These are phyloP conservation scores for Chrysomela aeneicollis DNA, from an alignment of 2,888 invertebrate genomes.

Conservation along the genomic window DNA sequence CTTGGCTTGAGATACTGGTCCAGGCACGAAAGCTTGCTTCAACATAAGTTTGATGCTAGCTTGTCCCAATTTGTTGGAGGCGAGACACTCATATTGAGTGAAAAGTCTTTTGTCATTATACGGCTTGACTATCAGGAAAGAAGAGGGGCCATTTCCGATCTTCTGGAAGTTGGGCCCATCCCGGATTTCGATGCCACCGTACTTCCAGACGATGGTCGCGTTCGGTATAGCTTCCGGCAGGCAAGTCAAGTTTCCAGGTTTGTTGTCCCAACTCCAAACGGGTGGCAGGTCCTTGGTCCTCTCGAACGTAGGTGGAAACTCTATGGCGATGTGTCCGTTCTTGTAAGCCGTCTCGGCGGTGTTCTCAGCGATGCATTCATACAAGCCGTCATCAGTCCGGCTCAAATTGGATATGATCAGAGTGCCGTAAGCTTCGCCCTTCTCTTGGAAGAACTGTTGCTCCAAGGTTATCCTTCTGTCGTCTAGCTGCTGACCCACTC, in stretches of 20 bases:
- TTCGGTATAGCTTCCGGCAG: constrained; percentile 88
- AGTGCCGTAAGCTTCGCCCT: constrained; percentile 70
- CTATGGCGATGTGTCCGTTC: constrained; percentile 84
- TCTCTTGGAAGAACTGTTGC: constrained; percentile 66
- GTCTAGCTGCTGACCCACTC: constrained; percentile 71
- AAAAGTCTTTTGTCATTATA: constrained; percentile 70
- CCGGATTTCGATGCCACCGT: constrained; percentile 54
- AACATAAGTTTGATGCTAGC: constrained; percentile 62
- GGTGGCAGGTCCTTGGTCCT: constrained; percentile 74
- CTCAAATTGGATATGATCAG: constrained; percentile 73
- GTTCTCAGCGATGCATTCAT: constrained; percentile 86
- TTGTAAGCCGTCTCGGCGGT: constrained; percentile 75
- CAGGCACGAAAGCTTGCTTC: constrained; percentile 64
- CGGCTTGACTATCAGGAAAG: constrained; percentile 76
- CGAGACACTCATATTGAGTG: constrained; percentile 81
- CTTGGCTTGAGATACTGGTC: constrained; percentile 70
- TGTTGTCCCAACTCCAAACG: constrained; percentile 84
- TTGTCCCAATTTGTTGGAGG: constrained; percentile 81
- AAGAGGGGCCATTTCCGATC: constrained; percentile 70
- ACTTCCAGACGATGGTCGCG: constrained; percentile 88
- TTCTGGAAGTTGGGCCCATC: constrained; percentile 45
- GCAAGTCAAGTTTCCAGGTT: constrained; percentile 85
- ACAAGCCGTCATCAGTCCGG: constrained; percentile 84
- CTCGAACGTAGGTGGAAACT: constrained; percentile 83
- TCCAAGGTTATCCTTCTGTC: constrained; percentile 69